These are phyloP conservation scores for Acleris emargana DNA, from an alignment of 2,888 invertebrate genomes.

Conservation along the genomic window DNA sequence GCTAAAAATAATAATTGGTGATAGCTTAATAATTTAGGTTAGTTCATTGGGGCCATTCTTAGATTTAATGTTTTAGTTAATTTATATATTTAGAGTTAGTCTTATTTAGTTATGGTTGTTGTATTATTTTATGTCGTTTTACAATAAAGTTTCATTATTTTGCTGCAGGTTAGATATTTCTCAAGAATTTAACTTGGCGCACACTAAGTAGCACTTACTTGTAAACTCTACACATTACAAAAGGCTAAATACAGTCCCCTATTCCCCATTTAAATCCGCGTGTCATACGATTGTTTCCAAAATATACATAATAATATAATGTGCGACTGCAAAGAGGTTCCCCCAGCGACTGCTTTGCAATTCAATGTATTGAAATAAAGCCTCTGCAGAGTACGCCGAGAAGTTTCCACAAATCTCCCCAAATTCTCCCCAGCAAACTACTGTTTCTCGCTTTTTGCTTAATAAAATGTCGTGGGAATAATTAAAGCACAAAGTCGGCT, in stretches of 20 bases:
- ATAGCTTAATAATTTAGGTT: too few species aligned
- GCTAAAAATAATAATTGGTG: too few species aligned
- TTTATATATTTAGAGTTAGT: too few species aligned
- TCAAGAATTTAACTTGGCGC: too few species aligned
- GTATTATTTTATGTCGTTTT: too few species aligned
- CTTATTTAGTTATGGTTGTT: too few species aligned
- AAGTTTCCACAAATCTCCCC: constrained; percentile 29
- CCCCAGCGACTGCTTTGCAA: constrained; percentile 56
- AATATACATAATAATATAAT: constrained; percentile 14
- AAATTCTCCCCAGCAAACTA: constrained; percentile 32
- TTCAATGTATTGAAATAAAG: constrained; percentile 54
- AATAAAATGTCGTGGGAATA: constrained; percentile 32
- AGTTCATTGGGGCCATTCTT: too few species aligned
- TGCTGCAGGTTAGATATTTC: too few species aligned
- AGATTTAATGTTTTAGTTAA: too few species aligned
- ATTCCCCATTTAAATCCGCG: constrained; percentile 1
- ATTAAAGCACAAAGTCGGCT: constrained; percentile 25
- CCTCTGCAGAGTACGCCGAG: constrained; percentile 33
- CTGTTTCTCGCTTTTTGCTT: constrained; percentile 30
- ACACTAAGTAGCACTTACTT: too few species aligned
- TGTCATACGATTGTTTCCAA: constrained; percentile 3
- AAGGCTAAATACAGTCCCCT: background rate
- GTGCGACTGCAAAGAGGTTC: constrained; percentile 18
- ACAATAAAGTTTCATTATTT: too few species aligned
- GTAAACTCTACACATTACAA: background rate